Conservation (phyloP, 2,113 vertebrate species). For the Calyptomena viridis region DNA sequence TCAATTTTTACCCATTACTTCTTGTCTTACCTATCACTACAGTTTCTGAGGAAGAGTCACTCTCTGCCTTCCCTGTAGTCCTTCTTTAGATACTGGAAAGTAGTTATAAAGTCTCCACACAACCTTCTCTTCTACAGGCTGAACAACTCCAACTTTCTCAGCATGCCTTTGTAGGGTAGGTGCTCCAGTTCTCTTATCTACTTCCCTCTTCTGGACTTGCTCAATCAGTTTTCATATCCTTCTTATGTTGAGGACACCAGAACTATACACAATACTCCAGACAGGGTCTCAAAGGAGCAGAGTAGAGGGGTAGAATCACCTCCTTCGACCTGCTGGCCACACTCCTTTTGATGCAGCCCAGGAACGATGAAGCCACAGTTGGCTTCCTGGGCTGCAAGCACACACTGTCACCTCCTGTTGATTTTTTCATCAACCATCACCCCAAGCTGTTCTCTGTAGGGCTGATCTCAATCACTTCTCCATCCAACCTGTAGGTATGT, state of each 20-base stretch:
- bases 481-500: not conserved
- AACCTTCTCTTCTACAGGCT: not conserved
- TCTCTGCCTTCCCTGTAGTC: not conserved
- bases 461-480: not conserved
- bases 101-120: not conserved
- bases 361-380: no score
- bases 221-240: not conserved
- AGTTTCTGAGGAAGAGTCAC: not conserved
- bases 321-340: not conserved
- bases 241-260: not conserved
- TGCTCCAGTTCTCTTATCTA: not conserved
- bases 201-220: not conserved
- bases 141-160: not conserved
- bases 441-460: not conserved
- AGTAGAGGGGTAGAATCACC: not conserved
- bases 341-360: not conserved
- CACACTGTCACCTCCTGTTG: not conserved
- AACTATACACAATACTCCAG: not conserved
- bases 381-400: not conserved
- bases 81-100: not conserved
- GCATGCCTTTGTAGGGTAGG: accelerated
- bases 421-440: not conserved
- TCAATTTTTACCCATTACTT: not conserved
- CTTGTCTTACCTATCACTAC: not conserved
- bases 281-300: not conserved